Conservation (phyloP, 1,140 invertebrate genomes). For the Phocides pigmalion region DNA sequence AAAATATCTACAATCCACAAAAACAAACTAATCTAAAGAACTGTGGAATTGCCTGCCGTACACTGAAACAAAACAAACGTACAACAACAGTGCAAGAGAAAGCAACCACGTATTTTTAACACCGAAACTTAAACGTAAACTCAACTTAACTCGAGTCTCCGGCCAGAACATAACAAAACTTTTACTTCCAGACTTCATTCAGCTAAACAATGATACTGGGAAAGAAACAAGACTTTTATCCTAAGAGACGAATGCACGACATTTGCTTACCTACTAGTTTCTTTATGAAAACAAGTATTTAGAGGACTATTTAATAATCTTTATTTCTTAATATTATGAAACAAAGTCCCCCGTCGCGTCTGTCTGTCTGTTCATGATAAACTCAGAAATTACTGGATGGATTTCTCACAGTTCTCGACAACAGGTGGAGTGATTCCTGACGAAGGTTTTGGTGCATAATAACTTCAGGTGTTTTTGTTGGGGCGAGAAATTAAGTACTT, state of each 20-base stretch:
- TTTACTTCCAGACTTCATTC: slow-evolving; percentile 15
- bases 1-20: not conserved
- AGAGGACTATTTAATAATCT: too few relatives aligned
- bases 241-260: not conserved
- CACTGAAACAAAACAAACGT: slow-evolving; percentile 15
- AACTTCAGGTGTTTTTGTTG: too few relatives aligned
- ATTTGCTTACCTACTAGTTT: not conserved
- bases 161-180: slow-evolving; percentile 30
- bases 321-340: too few relatives aligned
- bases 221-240: slow-evolving; percentile 11
- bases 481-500: too few relatives aligned
- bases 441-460: too few relatives aligned
- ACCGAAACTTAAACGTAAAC: slow-evolving; percentile 21
- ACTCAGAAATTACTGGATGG: too few relatives aligned
- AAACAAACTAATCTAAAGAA: slow-evolving; percentile 14
- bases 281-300: not conserved
- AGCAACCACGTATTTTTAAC: slow-evolving; percentile 29
- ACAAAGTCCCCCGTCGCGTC: too few relatives aligned
- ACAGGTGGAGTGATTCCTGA: too few relatives aligned
- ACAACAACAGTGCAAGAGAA: slow-evolving; percentile 24
- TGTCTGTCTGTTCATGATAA: too few relatives aligned
- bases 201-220: slow-evolving; percentile 21
- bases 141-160: slow-evolving; percentile 18
- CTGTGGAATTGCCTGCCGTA: slow-evolving; percentile 12
- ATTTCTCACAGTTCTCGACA: too few relatives aligned